Conservation (phyloP, 2,113 vertebrate species). For the Parus major region DNA sequence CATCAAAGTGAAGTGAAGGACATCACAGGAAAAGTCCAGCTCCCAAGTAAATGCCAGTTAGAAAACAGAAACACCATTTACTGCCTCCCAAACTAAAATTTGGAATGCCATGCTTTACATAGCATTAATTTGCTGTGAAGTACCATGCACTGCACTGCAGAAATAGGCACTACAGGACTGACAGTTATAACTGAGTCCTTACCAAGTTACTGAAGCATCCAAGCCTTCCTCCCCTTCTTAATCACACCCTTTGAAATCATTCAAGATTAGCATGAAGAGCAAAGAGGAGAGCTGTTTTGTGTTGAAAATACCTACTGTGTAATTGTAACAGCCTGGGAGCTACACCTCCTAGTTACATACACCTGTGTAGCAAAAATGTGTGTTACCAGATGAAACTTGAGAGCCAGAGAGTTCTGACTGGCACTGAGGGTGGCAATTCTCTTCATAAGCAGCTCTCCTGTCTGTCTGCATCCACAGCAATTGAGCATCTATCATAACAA, state of each 20-base stretch:
- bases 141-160: not conserved
- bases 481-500: not conserved
- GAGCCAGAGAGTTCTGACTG: not conserved
- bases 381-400: not conserved
- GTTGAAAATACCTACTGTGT: not conserved
- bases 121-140: not conserved
- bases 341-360: not conserved
- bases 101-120: not conserved
- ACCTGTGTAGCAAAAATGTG: not conserved
- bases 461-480: not conserved
- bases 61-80: not conserved
- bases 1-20: not conserved
- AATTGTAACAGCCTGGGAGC: not conserved
- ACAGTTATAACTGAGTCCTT: not conserved
- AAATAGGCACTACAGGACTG: not conserved
- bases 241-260: not conserved
- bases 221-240: not conserved
- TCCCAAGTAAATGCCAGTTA: not conserved
- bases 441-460: not conserved
- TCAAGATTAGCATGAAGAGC: accelerated
- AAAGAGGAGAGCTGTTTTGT: not conserved
- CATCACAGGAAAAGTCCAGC: not conserved
- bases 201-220: not conserved
- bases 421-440: not conserved
- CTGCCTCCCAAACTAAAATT: not conserved